These are phyloP conservation scores for Andrena cerasifolii DNA, from an alignment of 1,140 invertebrate species.

Conservation along the genomic window DNA sequence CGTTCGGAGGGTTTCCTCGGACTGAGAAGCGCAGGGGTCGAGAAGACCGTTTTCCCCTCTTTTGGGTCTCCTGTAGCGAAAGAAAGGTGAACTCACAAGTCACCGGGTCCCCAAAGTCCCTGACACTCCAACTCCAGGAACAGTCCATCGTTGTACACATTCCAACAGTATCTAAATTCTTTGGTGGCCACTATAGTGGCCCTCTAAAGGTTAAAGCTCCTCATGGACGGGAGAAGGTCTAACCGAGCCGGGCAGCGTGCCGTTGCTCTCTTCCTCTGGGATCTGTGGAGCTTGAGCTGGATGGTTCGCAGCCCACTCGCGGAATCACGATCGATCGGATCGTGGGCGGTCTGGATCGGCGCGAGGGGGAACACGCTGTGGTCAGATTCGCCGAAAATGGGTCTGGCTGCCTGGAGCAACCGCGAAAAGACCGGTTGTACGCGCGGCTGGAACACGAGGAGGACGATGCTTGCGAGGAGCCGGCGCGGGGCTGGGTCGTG, in stretches of 20 bases:
- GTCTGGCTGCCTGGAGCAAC: constrained; percentile 44
- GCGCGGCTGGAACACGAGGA: constrained; percentile 72
- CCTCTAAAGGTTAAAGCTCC: no score
- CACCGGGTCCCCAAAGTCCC: no score
- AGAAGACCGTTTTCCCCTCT: no score
- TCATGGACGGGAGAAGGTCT: constrained; percentile 23
- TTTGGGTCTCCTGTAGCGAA: no score
- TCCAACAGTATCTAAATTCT: no score
- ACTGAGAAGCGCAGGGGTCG: no score
- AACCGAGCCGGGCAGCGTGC: background rate
- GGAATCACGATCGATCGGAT: constrained; percentile 62
- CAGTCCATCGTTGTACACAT: no score
- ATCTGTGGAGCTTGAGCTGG: constrained; percentile 13
- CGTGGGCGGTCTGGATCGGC: constrained; percentile 58
- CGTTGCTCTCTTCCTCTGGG: background rate
- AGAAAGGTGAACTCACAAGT: no score
- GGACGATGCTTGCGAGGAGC: constrained; percentile 49
- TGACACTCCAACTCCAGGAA: no score
- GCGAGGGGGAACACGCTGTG: constrained; percentile 1
- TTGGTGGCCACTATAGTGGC: no score
- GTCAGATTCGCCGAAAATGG: constrained; percentile 71
- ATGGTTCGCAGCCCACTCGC: constrained; percentile 27
- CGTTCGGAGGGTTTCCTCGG: no score
- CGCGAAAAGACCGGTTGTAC: constrained; percentile 69
- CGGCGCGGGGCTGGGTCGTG: constrained; percentile 29